Base-by-base conservation (phyloP, 2,888 invertebrate species). In the Euphydryas editha region DNA sequence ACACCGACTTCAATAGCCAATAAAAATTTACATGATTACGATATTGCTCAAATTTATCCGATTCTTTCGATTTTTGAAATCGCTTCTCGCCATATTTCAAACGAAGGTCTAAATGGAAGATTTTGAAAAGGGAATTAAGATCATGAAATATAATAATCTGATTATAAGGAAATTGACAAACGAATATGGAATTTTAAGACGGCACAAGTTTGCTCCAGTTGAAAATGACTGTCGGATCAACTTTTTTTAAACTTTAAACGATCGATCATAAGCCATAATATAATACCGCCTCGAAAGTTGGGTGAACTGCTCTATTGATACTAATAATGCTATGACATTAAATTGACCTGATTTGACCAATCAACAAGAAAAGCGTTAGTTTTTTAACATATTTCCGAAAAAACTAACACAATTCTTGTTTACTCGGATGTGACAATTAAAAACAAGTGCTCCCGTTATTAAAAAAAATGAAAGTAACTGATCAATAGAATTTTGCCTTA, bases 211-310 rank as follows among this genome's bases (percentile, higher is more conserved):
- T 15, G 21, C 13, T 44, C 51, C 21, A 37, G 59, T 54, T 54
- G 36, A 46, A 36, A 54, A 54, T 54, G 37, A 46, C 59, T 55
- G 64, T 59, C 54, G 64, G 59, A 64, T 64, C 64, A 21, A 18
- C 18, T 54, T 30, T 54, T 24, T 54, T 44, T n/a, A n/a, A 44
- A 20, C 39, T n/a, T 58, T 24, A 24, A 2, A 51, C 24, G 51
- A 24, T n/a, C 0, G 24, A 47, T 15, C 5, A 1, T 24, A 17
- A 59, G 51, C 44, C 59, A 54, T 59, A n/a, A 44, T 17, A 30
- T 54, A 11, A 30, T 30, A 49, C 24, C 24, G 17, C 37, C 18
- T 36, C 42, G 10, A 18, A 39, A 24, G 58, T 58, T 63, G 30
- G 17, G 17, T 24, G 44, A 63, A 63, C 47, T 63, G 58, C 54